These are phyloP conservation scores for Himalopsyche tibetana DNA, from an alignment of 2,888 invertebrate genomes.

Conservation along the genomic window DNA sequence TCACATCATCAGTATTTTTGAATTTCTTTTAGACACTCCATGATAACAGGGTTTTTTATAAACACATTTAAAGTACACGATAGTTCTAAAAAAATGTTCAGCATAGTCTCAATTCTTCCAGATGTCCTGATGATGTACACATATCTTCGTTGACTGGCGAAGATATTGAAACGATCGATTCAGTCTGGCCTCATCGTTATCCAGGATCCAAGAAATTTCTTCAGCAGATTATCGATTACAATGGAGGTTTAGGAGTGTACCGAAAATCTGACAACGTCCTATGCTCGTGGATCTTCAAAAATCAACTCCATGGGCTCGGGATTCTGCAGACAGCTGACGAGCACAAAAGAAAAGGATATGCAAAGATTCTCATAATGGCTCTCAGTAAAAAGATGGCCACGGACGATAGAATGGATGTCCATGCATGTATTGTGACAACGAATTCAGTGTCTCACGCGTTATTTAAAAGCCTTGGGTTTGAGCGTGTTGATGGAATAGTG, in stretches of 20 bases:
- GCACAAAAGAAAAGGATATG: slow-evolving; percentile 70
- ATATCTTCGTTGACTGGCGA: slow-evolving; percentile 67
- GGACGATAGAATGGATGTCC: slow-evolving; percentile 68
- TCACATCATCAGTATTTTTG: too few relatives aligned
- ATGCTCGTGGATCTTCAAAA: slow-evolving; percentile 70
- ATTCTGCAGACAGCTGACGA: slow-evolving; percentile 69
- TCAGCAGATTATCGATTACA: slow-evolving; percentile 68
- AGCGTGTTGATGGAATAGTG: neutral
- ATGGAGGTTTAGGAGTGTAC: slow-evolving; percentile 70
- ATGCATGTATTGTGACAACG: slow-evolving; percentile 64
- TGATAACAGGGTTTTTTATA: too few relatives aligned
- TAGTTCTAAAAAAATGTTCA: neutral
- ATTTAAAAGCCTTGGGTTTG: slow-evolving; percentile 68
- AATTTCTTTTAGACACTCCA: too few relatives aligned
- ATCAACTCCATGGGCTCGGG: slow-evolving; percentile 69
- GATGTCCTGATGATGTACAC: slow-evolving; percentile 69
- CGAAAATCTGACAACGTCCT: slow-evolving; percentile 68
- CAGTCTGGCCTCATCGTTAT: slow-evolving; percentile 66
- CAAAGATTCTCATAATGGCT: slow-evolving; percentile 68
- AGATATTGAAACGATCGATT: slow-evolving; percentile 66
- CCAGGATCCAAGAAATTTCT: slow-evolving; percentile 67
- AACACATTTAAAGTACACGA: too few relatives aligned
- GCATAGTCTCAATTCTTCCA: slow-evolving; percentile 64
- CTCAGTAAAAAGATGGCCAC: slow-evolving; percentile 69
- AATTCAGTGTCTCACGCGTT: slow-evolving; percentile 69